Base-by-base conservation (phyloP, 1,140 invertebrate genomes). In the Macrostomum lignano region DNA sequence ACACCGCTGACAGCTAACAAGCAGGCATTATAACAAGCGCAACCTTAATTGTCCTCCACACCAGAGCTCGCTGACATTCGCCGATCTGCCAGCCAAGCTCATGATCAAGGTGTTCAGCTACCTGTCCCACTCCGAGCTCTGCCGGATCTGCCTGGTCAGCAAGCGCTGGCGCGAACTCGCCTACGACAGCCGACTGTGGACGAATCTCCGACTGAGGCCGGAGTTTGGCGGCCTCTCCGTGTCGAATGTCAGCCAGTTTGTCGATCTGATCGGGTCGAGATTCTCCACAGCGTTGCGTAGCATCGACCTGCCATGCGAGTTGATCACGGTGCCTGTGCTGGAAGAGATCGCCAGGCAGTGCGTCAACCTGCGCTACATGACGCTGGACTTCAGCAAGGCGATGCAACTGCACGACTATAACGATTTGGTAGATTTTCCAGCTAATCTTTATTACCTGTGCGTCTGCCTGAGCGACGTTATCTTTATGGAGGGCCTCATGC, bases 401-500 rank as follows among this genome's bases (percentile, higher is more conserved):
- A 94, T 93, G 82, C 55, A 43, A 28, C 23, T 39, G 15, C 28
- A 38, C 19, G 35, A 36, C 17, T 36, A 31, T 81, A 91, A 79
- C 35, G 88, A 98, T 51, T 72, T 96, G 63, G 79, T 88, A 19
- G 72, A 78, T 5, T 96, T 96, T 58, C 91, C 91, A 9, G 88
- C 84, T n/a, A 93, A 93, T 52, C 59, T 98, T 4, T 69, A 72
- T 19, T 88, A 82, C 46, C 69, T 98, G 60, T 93, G 84, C 52
- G 78, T 98, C 44, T 96, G 88, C 46, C 60, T 98, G 1, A 93
- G 82, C 0, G 88, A 96, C 55, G 88, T 96, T 29, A 98, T 98
- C 49, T 98, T 98, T 56, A 84, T 98, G 73, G 91, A 98, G 58
- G 91, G 88, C n/a, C 96, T 98, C 51, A 94, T 98, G 81, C 63